These are phyloP conservation scores for Theocolax elegans DNA, from an alignment of 1,140 invertebrate species.

Conservation along the genomic window DNA sequence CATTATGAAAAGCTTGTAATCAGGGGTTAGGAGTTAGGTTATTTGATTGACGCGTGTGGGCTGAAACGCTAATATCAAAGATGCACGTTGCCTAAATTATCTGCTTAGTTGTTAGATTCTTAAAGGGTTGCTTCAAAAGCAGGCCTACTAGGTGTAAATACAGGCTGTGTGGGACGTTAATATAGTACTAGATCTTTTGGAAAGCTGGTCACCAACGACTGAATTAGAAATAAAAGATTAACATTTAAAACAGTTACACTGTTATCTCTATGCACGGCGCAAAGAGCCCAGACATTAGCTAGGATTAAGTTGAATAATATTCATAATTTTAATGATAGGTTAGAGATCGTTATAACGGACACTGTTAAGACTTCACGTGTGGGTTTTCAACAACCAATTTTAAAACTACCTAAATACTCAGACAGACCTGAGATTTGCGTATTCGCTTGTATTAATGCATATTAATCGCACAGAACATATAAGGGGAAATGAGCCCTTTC, in stretches of 20 bases:
- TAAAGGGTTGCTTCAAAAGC: too few relatives aligned
- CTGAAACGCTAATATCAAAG: background rate
- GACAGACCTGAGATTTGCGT: slow-evolving; percentile 23
- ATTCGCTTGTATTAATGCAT: slow-evolving; percentile 6
- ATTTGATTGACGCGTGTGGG: background rate
- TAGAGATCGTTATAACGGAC: slow-evolving; percentile 40
- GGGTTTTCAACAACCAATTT: slow-evolving; percentile 17
- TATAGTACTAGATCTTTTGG: too few relatives aligned
- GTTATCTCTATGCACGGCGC: slow-evolving; percentile 45
- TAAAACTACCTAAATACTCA: slow-evolving; percentile 20
- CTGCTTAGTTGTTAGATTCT: background rate
- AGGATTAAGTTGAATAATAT: slow-evolving; percentile 40
- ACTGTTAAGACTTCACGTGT: slow-evolving; percentile 44
- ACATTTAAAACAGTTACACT: slow-evolving; percentile 44
- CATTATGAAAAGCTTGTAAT: background rate
- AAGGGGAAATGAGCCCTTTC: background rate
- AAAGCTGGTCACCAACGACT: too few relatives aligned
- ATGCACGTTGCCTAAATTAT: background rate
- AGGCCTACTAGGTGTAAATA: too few relatives aligned
- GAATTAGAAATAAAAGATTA: slow-evolving; percentile 7
- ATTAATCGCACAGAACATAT: slow-evolving; percentile 19
- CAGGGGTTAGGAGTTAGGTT: background rate
- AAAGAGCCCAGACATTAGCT: slow-evolving; percentile 45
- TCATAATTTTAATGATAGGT: slow-evolving; percentile 1
- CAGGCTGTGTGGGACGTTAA: too few relatives aligned